Percentiles rank a stretch among this genome's conserved stretches.
These are phyloP conservation scores for Megaceryle maxima DNA, from an alignment of 2,113 vertebrate species.

Conservation along the genomic window DNA sequence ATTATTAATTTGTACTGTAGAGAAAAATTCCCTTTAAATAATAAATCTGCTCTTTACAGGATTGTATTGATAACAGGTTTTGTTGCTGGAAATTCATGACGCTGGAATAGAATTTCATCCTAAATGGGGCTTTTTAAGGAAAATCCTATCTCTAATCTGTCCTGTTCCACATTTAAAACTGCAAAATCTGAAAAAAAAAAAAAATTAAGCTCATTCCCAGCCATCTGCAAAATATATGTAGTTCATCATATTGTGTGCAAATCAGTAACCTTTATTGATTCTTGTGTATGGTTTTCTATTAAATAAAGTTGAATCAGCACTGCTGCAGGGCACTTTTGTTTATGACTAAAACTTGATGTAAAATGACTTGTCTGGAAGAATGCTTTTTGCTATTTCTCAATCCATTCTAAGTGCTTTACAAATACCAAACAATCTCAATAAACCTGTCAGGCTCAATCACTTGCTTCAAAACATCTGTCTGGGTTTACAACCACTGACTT, in stretches of 20 bases:
- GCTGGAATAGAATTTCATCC: not conserved
- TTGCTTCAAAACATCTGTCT: not conserved
- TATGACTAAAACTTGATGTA: slow-evolving; percentile 50
- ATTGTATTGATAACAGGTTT: not conserved
- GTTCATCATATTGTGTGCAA: not conserved
- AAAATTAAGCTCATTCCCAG: not conserved
- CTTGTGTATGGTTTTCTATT: not conserved
- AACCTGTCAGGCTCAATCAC: slow-evolving; percentile 3
- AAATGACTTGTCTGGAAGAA: slow-evolving; percentile 44
- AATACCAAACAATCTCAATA: slow-evolving; percentile 53
- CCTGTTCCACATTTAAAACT: not conserved
- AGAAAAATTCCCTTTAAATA: not conserved
- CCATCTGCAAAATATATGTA: not conserved
- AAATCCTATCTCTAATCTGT: not conserved
- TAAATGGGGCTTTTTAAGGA: not conserved
- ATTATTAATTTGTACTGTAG: not conserved
- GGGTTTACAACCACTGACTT: not conserved
- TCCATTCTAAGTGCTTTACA: slow-evolving; percentile 34
- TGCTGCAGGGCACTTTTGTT: not conserved
- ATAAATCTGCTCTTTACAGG: not conserved
- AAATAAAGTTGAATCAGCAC: slow-evolving; percentile 44
- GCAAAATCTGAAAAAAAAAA: not conserved
- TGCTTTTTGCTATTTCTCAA: slow-evolving; percentile 15
- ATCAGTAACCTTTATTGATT: slow-evolving; percentile 51
- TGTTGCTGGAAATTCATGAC: not conserved